Percentiles rank a stretch among this genome's conserved stretches.
Conservation (phyloP, 1,140 invertebrate genomes). For the Halictus rubicundus region DNA sequence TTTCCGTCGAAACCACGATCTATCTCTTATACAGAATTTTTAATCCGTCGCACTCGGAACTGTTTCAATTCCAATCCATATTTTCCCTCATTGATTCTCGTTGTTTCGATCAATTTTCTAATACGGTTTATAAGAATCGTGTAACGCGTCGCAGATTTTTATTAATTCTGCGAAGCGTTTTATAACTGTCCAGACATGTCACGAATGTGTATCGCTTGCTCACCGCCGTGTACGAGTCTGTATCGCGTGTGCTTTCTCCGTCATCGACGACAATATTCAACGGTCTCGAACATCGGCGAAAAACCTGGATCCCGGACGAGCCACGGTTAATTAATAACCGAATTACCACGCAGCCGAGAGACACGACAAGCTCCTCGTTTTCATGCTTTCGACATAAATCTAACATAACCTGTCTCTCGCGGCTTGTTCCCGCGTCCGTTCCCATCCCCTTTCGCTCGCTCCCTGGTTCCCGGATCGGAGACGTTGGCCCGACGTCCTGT, state of each 20-base stretch:
- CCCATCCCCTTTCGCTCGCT: background rate
- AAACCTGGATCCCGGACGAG: background rate
- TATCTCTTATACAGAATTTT: too few relatives aligned
- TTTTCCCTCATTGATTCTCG: too few relatives aligned
- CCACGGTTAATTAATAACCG: constrained; percentile 30
- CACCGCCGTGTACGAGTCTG: too few relatives aligned
- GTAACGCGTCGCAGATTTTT: too few relatives aligned
- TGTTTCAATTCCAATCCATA: too few relatives aligned
- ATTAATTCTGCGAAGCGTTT: too few relatives aligned
- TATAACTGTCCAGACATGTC: too few relatives aligned
- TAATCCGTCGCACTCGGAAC: too few relatives aligned
- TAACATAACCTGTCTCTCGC: background rate
- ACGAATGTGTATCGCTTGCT: too few relatives aligned
- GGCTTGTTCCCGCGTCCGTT: background rate
- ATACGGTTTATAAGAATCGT: too few relatives aligned
- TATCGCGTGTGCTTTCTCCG: constrained; percentile 7
- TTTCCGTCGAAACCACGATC: too few relatives aligned
- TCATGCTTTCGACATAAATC: background rate
- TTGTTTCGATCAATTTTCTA: too few relatives aligned
- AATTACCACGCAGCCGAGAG: background rate
- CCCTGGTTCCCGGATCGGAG: background rate
- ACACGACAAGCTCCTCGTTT: constrained; percentile 2
- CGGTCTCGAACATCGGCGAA: background rate
- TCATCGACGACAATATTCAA: background rate
- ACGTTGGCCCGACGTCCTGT: background rate